Percentiles rank a stretch among this genome's conserved stretches.
Evolutionary conservation across 1,140 invertebrate species (phyloP).

Genomic region (Solen grandis): DNA sequence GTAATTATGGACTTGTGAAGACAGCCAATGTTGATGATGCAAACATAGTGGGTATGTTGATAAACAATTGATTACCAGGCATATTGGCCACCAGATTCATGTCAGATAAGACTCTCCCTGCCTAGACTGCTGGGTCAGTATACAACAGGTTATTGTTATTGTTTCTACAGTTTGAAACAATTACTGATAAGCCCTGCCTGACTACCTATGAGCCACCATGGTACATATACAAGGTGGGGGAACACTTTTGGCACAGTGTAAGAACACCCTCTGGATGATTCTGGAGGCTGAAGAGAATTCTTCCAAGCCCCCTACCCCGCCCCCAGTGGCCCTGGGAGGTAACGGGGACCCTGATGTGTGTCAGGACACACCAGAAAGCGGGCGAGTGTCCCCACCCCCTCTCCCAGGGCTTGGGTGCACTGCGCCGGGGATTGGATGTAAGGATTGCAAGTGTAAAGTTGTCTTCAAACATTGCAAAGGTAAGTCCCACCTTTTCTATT

Average conservation of each 20-base stretch:
- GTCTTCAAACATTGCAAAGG: conserved; percentile 53
- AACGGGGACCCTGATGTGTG: not conserved
- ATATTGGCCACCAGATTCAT: too few species aligned
- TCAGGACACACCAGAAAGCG: not conserved
- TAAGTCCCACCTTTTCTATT: too few species aligned
- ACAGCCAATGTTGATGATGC: too few species aligned
- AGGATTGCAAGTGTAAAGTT: conserved; percentile 55
- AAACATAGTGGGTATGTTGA: too few species aligned
- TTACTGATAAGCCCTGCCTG: too few species aligned
- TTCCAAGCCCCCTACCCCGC: conserved; percentile 30
- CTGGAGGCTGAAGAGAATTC: conserved; percentile 46
- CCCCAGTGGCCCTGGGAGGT: conserved; percentile 1
- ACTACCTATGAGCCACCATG: too few species aligned
- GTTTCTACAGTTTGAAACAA: too few species aligned
- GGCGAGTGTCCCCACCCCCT: conserved; percentile 3
- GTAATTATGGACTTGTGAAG: too few species aligned
- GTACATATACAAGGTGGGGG: conserved; percentile 51
- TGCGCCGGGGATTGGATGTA: conserved; percentile 25
- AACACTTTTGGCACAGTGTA: conserved; percentile 48
- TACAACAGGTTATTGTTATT: too few species aligned
- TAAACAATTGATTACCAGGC: too few species aligned
- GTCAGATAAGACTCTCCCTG: too few species aligned
- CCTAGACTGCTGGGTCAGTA: too few species aligned
- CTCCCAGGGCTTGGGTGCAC: conserved; percentile 18
- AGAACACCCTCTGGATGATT: conserved; percentile 50